Evolutionary conservation across 2,113 vertebrate genomes (phyloP), one percentile per base, ranked within the genome.

Genomic region (Epinephelus lanceolatus): DNA sequence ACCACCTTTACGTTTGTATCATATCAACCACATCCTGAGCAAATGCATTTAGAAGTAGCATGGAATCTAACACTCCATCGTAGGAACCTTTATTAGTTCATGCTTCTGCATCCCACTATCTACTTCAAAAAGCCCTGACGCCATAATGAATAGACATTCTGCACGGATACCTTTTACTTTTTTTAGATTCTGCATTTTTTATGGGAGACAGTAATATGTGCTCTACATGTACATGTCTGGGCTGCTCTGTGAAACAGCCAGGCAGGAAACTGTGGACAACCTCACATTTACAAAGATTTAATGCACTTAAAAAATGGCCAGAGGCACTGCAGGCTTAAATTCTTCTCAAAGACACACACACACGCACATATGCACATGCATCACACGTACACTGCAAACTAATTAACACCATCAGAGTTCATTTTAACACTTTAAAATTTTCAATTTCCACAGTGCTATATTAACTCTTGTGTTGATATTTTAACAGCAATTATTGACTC

Each of bases 141-240:
- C 33, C 12, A 27, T 67, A 59, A 63, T 87, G 12, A 87, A 89
- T 86, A 87, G 6, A 75, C 59, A 87, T 90, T 88, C 81, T 81
- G 56, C 11, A 5, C 18, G 25, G 63, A 78, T 49, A 82, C 66
- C 42, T 87, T 61, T 61, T 23, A 61, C 73, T 78, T 79, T 76
- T 57, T 83, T 79, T 70, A 30, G 66, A 80, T 67, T 75, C 6
- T 83, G 56, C 49, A 76, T 76, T 66, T 86, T 81, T 80, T 37
- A 68, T 81, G 25, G 27, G 45, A 79, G 37, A 45, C 56, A 51
- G 86, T 73, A 85, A 87, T 86, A 81, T 86, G 71, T 76, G 45
- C 72, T 78, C 66, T 72, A 62, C 71, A 77, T 83, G 59, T 65
- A 61, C 57, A 61, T 42, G 45, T 72, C 60, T 78, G n/a, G 79